phyloP scores from a whole-genome alignment of 2,888 invertebrate species.

The Andricus curvator region DNA sequence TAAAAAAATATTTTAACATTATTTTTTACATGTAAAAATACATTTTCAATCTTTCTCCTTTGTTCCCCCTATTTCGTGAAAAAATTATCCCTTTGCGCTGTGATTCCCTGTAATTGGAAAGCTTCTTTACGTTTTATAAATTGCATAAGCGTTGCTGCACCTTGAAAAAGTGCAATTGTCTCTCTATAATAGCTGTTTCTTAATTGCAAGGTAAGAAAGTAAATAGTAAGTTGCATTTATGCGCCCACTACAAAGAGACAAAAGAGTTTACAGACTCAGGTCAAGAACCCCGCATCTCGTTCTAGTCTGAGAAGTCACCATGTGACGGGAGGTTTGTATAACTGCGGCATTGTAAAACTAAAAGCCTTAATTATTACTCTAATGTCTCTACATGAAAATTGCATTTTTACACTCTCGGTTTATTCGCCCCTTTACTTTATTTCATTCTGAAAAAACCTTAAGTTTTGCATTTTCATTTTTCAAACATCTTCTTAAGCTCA shows the following conservation, averaged over 20 bases:
- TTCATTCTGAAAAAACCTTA: not conserved
- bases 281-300: constrained; percentile 61
- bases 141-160: not conserved
- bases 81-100: too few relatives aligned
- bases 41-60: too few relatives aligned
- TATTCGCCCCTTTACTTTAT: not conserved
- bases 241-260: constrained; percentile 37
- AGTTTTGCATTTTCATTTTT: not conserved
- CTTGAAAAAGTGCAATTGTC: not conserved
- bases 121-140: not conserved
- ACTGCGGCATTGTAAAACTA: constrained; percentile 31
- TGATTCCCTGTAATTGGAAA: not conserved
- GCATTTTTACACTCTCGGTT: not conserved
- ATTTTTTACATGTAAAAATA: too few relatives aligned
- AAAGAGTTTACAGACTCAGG: constrained; percentile 52
- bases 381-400: not conserved
- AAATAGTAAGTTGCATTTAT: constrained; percentile 33
- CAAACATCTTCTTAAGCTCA: not conserved
- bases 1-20: too few relatives aligned
- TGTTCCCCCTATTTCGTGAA: too few relatives aligned
- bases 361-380: constrained; percentile 8
- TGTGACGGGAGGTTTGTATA: constrained; percentile 46
- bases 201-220: constrained; percentile 14
- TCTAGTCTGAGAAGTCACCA: constrained; percentile 51
- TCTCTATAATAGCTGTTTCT: constrained; percentile 6